phyloP scores from a whole-genome alignment of 2,797 vertebrate species.

The Acipenser transmontanus region DNA sequence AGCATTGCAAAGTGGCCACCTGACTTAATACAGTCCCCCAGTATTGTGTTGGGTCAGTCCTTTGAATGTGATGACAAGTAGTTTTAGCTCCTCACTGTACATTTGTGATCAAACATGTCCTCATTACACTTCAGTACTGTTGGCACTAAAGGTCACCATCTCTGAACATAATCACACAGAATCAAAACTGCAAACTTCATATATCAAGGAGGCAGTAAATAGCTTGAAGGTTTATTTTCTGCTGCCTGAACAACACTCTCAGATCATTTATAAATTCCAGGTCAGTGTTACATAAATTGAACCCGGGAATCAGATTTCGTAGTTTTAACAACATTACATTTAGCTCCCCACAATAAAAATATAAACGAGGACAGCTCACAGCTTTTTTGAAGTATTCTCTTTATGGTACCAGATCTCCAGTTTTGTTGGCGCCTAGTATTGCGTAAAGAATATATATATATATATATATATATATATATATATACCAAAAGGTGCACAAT shows the following conservation, averaged over 20 bases:
- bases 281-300: conserved; percentile 48
- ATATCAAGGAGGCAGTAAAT: conserved; percentile 97
- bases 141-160: conserved; percentile 99
- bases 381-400: too few species aligned
- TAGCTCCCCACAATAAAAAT: conserved; percentile 11
- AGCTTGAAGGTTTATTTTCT: conserved; percentile 89
- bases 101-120: conserved; percentile 90
- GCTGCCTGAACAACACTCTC: conserved; percentile 73
- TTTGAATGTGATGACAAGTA: conserved; percentile 48
- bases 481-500: too few species aligned
- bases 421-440: too few species aligned
- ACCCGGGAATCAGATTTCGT: conserved; percentile 28
- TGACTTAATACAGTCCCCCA: too few species aligned
- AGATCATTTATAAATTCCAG: conserved; percentile 75
- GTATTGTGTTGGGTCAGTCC: conserved; percentile 51
- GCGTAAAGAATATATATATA: too few species aligned
- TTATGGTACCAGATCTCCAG: too few species aligned
- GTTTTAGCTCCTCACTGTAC: conserved; percentile 76
- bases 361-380: conserved; percentile 3
- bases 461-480: too few species aligned
- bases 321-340: conserved; percentile 9
- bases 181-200: conserved; percentile 99
- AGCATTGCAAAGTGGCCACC: too few species aligned
- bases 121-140: conserved; percentile 99
- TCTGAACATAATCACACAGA: conserved; percentile 98